Percentiles rank a stretch among this genome's conserved stretches.
phyloP scores from a whole-genome alignment of 1,140 invertebrate species.

The Diorhabda elongata region DNA sequence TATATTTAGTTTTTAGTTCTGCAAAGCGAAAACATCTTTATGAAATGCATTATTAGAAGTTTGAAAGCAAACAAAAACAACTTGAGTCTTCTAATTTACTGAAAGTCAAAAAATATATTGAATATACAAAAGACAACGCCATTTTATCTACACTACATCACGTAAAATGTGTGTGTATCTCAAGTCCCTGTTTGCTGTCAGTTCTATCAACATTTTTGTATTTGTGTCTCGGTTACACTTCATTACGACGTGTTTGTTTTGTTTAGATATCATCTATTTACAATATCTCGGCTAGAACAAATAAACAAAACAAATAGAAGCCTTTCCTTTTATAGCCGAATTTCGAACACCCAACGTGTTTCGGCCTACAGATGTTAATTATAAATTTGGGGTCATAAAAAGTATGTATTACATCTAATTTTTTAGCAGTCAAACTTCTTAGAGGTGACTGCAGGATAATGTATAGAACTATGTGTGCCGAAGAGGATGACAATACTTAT shows the following conservation, averaged over 20 bases:
- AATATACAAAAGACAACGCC: no score
- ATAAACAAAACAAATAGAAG: conserved; percentile 3
- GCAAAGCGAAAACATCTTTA: no score
- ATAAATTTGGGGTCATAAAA: background rate
- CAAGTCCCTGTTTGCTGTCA: background rate
- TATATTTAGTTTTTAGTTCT: no score
- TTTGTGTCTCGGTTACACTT: background rate
- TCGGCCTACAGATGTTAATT: background rate
- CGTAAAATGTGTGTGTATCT: background rate
- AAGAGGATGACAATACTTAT: background rate
- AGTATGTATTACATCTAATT: no score
- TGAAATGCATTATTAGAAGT: no score
- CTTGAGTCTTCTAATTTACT: no score
- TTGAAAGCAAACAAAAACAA: no score
- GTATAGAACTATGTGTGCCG: background rate
- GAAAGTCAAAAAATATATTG: no score
- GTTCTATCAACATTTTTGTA: background rate
- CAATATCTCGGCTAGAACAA: background rate
- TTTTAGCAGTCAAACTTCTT: no score
- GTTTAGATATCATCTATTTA: conserved; percentile 3
- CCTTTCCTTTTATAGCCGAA: background rate
- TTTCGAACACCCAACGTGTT: background rate
- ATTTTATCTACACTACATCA: no score
- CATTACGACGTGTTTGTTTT: conserved; percentile 2
- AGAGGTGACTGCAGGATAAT: background rate